Evolutionary conservation across 1,140 invertebrate genomes (phyloP).

Genomic region (Drosophila cardini): DNA sequence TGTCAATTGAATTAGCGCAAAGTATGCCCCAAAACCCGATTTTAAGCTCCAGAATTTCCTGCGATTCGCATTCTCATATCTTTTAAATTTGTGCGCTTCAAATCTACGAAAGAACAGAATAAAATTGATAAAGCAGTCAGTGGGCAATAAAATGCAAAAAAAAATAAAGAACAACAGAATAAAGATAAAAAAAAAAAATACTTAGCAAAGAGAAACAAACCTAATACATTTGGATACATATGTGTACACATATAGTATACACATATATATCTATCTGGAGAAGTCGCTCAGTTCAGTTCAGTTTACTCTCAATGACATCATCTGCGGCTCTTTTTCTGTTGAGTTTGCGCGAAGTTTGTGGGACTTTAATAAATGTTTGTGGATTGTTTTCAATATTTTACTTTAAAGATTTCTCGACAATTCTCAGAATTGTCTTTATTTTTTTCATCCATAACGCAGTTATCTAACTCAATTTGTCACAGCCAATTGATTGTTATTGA

Average conservation of each 20-base stretch:
- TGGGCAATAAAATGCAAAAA: slow-evolving; percentile 64
- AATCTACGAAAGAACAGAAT: slow-evolving; percentile 47
- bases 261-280: neutral
- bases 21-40: slow-evolving; percentile 33
- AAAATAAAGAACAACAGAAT: slow-evolving; percentile 45
- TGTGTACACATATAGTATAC: neutral
- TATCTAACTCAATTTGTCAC: slow-evolving; percentile 70
- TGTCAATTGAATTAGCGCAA: slow-evolving; percentile 78
- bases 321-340: slow-evolving; percentile 46
- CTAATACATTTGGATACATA: slow-evolving; percentile 38
- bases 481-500: slow-evolving; percentile 79
- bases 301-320: slow-evolving; percentile 66
- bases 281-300: slow-evolving; percentile 73
- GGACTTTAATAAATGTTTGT: slow-evolving; percentile 42
- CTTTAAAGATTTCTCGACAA: slow-evolving; percentile 11
- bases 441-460: neutral
- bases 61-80: slow-evolving; percentile 44
- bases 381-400: slow-evolving; percentile 39
- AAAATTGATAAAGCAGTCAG: slow-evolving; percentile 61
- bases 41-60: slow-evolving; percentile 42
- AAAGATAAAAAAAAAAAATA: slow-evolving; percentile 60
- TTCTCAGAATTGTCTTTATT: slow-evolving; percentile 1
- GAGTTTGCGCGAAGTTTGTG: slow-evolving; percentile 26
- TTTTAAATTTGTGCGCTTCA: slow-evolving; percentile 70
- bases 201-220: slow-evolving; percentile 62